Conservation (phyloP, 1,140 invertebrate genomes). For the Dendroctonus ponderosae region DNA sequence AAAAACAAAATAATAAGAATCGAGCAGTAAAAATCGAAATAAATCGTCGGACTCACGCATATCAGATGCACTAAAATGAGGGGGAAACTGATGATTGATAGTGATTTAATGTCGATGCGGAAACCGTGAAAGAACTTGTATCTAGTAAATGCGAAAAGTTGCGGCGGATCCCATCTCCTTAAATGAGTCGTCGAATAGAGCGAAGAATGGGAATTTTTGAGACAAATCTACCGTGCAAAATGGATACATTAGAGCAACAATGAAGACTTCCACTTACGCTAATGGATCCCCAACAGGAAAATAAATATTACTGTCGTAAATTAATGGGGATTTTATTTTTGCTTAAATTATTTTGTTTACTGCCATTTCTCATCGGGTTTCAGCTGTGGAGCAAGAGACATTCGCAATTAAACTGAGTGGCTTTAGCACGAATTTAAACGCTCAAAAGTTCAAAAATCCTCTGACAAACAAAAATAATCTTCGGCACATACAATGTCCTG, state of each 20-base stretch:
- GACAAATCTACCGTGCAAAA: slow-evolving; percentile 28
- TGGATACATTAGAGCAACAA: slow-evolving; percentile 26
- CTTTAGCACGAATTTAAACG: no score
- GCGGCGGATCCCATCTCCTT: slow-evolving; percentile 22
- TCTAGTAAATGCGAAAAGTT: slow-evolving; percentile 28
- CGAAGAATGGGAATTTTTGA: slow-evolving; percentile 26
- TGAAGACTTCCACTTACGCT: slow-evolving; percentile 17
- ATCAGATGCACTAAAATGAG: slow-evolving; percentile 8
- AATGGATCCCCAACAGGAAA: slow-evolving; percentile 20
- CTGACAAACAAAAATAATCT: no score
- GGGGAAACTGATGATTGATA: slow-evolving; percentile 22
- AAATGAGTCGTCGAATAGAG: slow-evolving; percentile 23
- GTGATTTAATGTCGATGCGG: slow-evolving; percentile 26
- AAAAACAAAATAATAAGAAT: no score
- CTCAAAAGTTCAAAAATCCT: no score
- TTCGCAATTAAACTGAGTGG: no score
- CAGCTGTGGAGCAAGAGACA: no score
- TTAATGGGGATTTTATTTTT: slow-evolving; percentile 23
- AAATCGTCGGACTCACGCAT: slow-evolving; percentile 10
- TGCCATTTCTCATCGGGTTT: no score
- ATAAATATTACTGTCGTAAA: slow-evolving; percentile 18
- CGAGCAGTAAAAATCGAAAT: neutral
- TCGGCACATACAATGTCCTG: no score
- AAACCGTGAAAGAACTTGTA: slow-evolving; percentile 16
- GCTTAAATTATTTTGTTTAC: slow-evolving; percentile 22